phyloP scores from a whole-genome alignment of 1,140 invertebrate species.

The Drosophila paulistorum region DNA sequence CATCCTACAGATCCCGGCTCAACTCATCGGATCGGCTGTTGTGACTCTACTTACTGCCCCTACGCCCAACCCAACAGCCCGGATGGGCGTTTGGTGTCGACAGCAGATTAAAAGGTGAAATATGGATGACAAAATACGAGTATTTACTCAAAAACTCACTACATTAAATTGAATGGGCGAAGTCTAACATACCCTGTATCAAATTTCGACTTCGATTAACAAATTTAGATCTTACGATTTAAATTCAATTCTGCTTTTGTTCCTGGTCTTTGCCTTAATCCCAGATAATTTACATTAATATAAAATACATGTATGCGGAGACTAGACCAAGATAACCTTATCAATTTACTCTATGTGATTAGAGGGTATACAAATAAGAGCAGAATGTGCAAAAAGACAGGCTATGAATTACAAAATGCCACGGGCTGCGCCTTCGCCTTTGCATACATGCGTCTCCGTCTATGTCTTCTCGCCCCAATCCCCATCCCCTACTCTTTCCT shows the following conservation, averaged over 20 bases:
- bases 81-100: conserved; percentile 6
- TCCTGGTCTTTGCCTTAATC: too few species aligned
- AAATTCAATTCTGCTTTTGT: too few species aligned
- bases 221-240: too few species aligned
- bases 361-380: conserved; percentile 5
- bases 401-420: conserved; percentile 28
- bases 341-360: not conserved
- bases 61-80: not conserved
- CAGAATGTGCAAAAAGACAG: conserved; percentile 26
- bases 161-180: not conserved
- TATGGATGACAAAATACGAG: conserved; percentile 30
- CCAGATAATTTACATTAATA: too few species aligned
- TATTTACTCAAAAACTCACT: conserved; percentile 20
- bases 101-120: conserved; percentile 34
- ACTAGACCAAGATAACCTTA: not conserved
- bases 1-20: conserved; percentile 1
- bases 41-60: not conserved
- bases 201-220: too few species aligned
- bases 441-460: too few species aligned
- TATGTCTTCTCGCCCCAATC: not conserved
- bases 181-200: not conserved
- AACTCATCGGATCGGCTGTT: conserved; percentile 10
- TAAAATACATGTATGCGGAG: too few species aligned
- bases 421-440: not conserved
- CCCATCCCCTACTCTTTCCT: not conserved